A percentile compares a stretch with the other conserved stretches of the same genome.
Conservation (phyloP, 1,140 invertebrate species). For the Calycopis cecrops region DNA sequence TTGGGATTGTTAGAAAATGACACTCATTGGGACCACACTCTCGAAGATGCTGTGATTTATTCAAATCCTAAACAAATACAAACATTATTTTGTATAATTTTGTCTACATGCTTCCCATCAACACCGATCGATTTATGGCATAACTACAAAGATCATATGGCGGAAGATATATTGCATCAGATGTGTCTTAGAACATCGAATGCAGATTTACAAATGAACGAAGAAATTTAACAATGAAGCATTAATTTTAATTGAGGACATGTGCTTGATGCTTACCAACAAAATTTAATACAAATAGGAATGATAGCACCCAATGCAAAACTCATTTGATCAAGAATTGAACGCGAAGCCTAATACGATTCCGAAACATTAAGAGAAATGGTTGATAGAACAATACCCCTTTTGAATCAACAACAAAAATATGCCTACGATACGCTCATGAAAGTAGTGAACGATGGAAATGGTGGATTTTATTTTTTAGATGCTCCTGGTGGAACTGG, state of each 20-base stretch:
- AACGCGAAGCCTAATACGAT: too few species aligned
- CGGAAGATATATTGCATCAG: constrained; percentile 38
- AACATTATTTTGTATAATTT: constrained; percentile 54
- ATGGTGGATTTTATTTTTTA: constrained; percentile 42
- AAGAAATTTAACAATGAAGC: constrained; percentile 33
- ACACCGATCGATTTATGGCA: constrained; percentile 56
- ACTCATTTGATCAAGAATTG: too few species aligned
- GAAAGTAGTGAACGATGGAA: constrained; percentile 32
- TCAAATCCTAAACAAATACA: too few species aligned
- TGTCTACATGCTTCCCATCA: constrained; percentile 48
- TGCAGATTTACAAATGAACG: too few species aligned
- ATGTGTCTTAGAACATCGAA: too few species aligned
- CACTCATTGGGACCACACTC: constrained; percentile 46
- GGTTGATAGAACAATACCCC: constrained; percentile 37
- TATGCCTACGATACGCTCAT: constrained; percentile 51
- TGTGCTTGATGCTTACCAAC: constrained; percentile 24
- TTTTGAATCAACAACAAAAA: constrained; percentile 42
- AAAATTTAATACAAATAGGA: constrained; percentile 40
- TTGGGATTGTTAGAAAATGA: constrained; percentile 50
- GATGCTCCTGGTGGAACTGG: too few species aligned
- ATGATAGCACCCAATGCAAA: too few species aligned
- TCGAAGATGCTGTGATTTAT: too few species aligned
- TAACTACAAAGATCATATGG: constrained; percentile 55
- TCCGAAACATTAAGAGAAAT: too few species aligned
- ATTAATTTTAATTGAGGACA: constrained; percentile 33